phyloP scores from a whole-genome alignment of 1,140 invertebrate species.

The Apis mellifera region DNA sequence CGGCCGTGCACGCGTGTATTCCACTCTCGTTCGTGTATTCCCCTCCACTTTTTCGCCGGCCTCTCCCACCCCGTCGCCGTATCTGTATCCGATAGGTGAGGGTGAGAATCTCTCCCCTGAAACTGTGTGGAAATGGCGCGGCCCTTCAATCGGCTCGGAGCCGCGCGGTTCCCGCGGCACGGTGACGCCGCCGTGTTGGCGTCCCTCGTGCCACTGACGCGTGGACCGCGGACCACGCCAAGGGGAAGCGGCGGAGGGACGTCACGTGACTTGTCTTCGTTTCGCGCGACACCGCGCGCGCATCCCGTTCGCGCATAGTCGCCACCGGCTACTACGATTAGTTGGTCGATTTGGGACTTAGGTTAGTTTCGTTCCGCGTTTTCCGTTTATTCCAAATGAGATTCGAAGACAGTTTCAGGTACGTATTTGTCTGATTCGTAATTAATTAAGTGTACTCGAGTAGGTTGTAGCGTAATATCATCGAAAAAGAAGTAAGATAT shows the following conservation, averaged over 20 bases:
- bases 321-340: slow-evolving; percentile 57
- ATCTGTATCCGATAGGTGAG: too few relatives aligned
- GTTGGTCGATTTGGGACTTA: too few relatives aligned
- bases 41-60: slow-evolving; percentile 53
- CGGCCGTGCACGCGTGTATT: slow-evolving; percentile 61
- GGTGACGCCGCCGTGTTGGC: slow-evolving; percentile 32
- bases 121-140: not conserved
- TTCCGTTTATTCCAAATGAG: too few relatives aligned
- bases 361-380: too few relatives aligned
- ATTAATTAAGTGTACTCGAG: too few relatives aligned
- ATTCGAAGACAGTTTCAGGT: too few relatives aligned
- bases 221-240: not conserved
- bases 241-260: slow-evolving; percentile 27
- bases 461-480: too few relatives aligned
- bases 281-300: slow-evolving; percentile 65
- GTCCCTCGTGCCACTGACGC: slow-evolving; percentile 4
- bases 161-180: not conserved
- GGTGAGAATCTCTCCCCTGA: not conserved
- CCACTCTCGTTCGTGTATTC: slow-evolving; percentile 17
- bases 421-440: too few relatives aligned
- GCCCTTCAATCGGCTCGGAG: slow-evolving; percentile 26
- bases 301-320: slow-evolving; percentile 71
- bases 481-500: too few relatives aligned
- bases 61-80: slow-evolving; percentile 9
- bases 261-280: slow-evolving; percentile 75